phyloP scores from a whole-genome alignment of 2,797 vertebrate genomes.

The Eupleurogrammus muticus region DNA sequence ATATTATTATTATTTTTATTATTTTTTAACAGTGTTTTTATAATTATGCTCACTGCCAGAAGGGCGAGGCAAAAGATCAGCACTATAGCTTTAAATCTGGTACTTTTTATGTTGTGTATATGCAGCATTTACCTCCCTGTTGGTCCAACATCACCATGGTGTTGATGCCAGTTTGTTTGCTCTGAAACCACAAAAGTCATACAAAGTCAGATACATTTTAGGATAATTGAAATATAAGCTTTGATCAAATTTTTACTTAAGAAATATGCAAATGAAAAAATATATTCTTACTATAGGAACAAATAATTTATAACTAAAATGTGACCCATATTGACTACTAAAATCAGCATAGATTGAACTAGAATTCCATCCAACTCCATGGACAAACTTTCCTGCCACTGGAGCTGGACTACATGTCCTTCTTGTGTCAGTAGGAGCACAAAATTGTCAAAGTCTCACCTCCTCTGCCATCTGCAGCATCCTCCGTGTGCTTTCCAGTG shows the following conservation, averaged over 20 bases:
- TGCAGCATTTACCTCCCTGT: conserved; percentile 89
- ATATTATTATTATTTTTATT: no score
- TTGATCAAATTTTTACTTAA: background rate
- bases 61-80: no score
- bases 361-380: background rate
- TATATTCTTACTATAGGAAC: no score
- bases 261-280: background rate
- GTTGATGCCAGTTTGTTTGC: conserved; percentile 91
- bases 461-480: conserved; percentile 94
- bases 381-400: background rate
- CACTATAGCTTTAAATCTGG: background rate
- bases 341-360: background rate
- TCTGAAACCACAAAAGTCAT: conserved; percentile 75
- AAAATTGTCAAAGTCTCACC: conserved; percentile 83
- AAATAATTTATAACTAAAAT: background rate
- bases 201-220: conserved; percentile 14
- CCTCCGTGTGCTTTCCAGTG: conserved; percentile 96
- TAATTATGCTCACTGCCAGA: no score
- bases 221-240: no score
- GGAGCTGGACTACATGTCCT: background rate
- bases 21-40: no score
- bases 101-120: background rate
- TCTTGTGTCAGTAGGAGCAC: conserved; percentile 10
- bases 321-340: background rate
- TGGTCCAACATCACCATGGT: conserved; percentile 94